Base-by-base conservation (phyloP, 1,140 invertebrate genomes). In the Campoletis sonorensis region DNA sequence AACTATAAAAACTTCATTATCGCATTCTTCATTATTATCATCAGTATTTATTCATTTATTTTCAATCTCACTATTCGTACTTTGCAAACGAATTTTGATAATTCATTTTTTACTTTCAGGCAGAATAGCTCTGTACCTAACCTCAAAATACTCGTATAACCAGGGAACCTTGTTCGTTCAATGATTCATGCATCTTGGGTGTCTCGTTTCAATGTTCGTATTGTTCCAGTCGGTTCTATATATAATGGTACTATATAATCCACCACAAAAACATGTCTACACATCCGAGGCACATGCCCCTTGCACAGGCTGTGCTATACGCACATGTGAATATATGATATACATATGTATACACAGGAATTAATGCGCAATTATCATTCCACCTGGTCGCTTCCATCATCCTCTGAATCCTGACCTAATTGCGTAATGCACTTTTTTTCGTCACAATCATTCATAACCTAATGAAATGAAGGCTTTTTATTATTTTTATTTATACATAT, bases 201-300 rank as follows among this genome's bases (percentile, higher is more conserved):
- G 15, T 54, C 51, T 15, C 51, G 15, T 54, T 54, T 21, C 51
- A 54, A 18, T 54, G 51, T 54, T 54, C 51, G 37, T 37, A 37
- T 37, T 54, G 15, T 54, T 18, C 15, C 51, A 21, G 2, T 18
- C 4, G 51, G 51, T 18, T 15, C n/a, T 54, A 54, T 54, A 54
- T 4, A 54, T 15, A 54, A 18, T 18, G 15, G 51, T 54, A 15
- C 37, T 54, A 15, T 54, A 21, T 54, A 21, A 37, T 54, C 15
- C 51, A 54, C 51, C 51, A 21, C 51, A 54, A 54, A 54, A 16
- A 54, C n/a, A 54, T 54, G 51, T 54, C n/a, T 54, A 54, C n/a
- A 54, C 51, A 16, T 54, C n/a, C 51, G 51, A 54, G 51, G 37
- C 37, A 37, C 51, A 54, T 18, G 51, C 51, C 16, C 16, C 51